Evolutionary conservation across 2,888 invertebrate species (phyloP).

Genomic region (Augochlorella aurata): DNA sequence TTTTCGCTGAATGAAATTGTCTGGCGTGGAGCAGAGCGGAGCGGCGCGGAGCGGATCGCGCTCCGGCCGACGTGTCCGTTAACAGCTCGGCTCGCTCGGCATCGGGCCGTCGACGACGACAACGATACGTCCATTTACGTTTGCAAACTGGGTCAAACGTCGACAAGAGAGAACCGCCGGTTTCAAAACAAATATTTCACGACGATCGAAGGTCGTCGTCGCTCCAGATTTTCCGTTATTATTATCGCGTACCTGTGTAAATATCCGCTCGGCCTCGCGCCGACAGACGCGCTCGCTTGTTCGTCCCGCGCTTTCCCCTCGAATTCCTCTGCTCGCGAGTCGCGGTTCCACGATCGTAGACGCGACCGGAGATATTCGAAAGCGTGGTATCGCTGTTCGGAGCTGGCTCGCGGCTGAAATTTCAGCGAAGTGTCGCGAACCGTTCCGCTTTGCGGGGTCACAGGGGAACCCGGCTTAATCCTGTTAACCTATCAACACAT

Average conservation of each 20-base stretch:
- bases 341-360: neutral
- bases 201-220: neutral
- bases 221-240: neutral
- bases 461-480: constrained; percentile 66
- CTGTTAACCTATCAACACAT: constrained; percentile 70
- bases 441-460: constrained; percentile 60
- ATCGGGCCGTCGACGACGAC: neutral
- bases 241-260: neutral
- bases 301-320: neutral
- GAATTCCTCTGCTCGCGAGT: neutral
- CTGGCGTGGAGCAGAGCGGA: constrained; percentile 22
- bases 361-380: too few species aligned
- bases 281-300: neutral
- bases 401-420: constrained; percentile 26
- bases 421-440: constrained; percentile 47
- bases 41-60: neutral
- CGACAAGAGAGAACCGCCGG: neutral
- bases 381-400: too few species aligned
- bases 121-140: constrained; percentile 6
- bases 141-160: constrained; percentile 25
- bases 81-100: neutral
- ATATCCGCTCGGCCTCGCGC: neutral
- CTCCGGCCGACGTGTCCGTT: too few species aligned
- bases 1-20: constrained; percentile 59
- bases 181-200: constrained; percentile 25